phyloP scores from a whole-genome alignment of 2,888 invertebrate species.

The Diachrysia chrysitis region DNA sequence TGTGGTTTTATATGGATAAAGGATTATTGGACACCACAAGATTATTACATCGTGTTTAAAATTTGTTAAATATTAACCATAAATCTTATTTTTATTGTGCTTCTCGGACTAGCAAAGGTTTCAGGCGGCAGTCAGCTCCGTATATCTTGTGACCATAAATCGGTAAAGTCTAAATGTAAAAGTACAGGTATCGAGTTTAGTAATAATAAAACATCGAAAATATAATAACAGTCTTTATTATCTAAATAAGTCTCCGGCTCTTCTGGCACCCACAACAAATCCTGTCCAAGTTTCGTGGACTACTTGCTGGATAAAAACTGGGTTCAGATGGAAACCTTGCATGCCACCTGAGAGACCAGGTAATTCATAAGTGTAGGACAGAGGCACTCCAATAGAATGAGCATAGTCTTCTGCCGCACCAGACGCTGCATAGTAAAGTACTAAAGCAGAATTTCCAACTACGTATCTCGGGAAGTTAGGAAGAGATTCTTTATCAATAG shows the following conservation, averaged over 20 bases:
- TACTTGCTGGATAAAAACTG: conserved; percentile 87
- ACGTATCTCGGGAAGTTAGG: conserved; percentile 80
- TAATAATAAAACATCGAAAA: neutral
- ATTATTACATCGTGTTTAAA: too few relatives aligned
- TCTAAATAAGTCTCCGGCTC: conserved; percentile 63
- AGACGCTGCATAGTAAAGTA: conserved; percentile 87
- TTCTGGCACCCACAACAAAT: conserved; percentile 83
- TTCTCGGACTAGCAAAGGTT: too few relatives aligned
- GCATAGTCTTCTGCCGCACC: conserved; percentile 92
- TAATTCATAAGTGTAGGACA: conserved; percentile 91
- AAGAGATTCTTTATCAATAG: conserved; percentile 73
- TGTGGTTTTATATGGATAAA: too few relatives aligned
- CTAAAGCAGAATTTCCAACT: conserved; percentile 86
- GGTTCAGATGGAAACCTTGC: conserved; percentile 89
- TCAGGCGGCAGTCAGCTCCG: too few relatives aligned
- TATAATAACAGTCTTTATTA: neutral
- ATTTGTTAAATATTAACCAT: too few relatives aligned
- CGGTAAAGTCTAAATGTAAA: too few relatives aligned
- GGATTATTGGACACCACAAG: too few relatives aligned
- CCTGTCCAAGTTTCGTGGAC: conserved; percentile 90
- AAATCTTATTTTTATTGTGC: too few relatives aligned
- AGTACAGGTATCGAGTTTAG: neutral
- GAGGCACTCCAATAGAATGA: conserved; percentile 86
- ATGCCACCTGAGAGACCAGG: conserved; percentile 84
- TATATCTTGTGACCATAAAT: too few relatives aligned